Percentiles rank a stretch among this genome's conserved stretches.
These are phyloP conservation scores for Ochlodes sylvanus DNA, from an alignment of 2,888 invertebrate genomes.

Conservation along the genomic window DNA sequence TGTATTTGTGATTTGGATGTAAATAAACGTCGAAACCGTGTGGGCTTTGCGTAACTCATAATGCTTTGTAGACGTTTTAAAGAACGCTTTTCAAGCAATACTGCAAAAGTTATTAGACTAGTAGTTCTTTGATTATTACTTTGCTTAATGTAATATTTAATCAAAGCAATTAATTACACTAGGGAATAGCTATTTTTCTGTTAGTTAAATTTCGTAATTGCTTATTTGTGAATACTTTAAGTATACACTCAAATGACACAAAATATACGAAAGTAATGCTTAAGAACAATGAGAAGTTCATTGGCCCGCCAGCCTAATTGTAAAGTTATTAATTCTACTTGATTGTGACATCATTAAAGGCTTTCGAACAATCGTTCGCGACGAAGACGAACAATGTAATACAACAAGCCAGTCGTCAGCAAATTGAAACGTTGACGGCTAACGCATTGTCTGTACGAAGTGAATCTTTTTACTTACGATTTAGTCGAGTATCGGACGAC, in stretches of 20 bases:
- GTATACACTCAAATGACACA: background rate
- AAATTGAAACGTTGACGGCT: slow-evolving; percentile 9
- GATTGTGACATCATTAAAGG: slow-evolving; percentile 54
- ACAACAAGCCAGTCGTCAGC: slow-evolving; percentile 34
- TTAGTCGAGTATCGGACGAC: background rate
- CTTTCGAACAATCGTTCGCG: slow-evolving; percentile 54
- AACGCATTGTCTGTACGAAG: background rate
- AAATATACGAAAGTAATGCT: background rate
- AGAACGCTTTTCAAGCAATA: too few relatives aligned
- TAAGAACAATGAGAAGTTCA: slow-evolving; percentile 44
- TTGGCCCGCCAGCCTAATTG: slow-evolving; percentile 45
- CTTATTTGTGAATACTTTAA: background rate
- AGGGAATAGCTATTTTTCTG: too few relatives aligned
- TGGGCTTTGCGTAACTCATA: background rate
- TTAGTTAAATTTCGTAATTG: too few relatives aligned
- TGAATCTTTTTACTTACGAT: slow-evolving; percentile 10
- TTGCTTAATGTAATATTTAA: too few relatives aligned
- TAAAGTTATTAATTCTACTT: slow-evolving; percentile 51
- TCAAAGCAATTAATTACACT: too few relatives aligned
- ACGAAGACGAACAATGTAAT: slow-evolving; percentile 43
- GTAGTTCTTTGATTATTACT: too few relatives aligned
- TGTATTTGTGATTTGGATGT: slow-evolving; percentile 1
- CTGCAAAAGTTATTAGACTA: too few relatives aligned
- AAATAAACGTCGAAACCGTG: background rate
- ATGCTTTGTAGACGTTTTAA: background rate